These are phyloP conservation scores for Poeciliopsis paucimaculata DNA, from an alignment of 2,797 vertebrate genomes.

Conservation along the genomic window DNA sequence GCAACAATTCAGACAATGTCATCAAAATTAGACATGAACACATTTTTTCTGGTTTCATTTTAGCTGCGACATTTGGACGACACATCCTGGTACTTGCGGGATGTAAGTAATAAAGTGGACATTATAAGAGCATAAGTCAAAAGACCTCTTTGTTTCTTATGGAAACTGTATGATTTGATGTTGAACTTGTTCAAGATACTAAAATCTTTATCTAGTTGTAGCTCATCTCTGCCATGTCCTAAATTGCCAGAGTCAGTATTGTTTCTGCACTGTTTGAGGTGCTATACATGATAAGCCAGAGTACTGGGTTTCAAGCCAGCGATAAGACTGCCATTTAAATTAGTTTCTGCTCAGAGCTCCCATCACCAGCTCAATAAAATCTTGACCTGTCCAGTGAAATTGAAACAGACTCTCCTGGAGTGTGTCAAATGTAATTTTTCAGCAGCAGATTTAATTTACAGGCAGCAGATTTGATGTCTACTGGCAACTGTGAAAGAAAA, in stretches of 20 bases:
- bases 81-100: background rate
- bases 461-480: background rate
- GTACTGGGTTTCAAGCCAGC: background rate
- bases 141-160: background rate
- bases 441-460: background rate
- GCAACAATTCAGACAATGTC: background rate
- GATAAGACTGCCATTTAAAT: slow-evolving; percentile 3
- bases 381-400: background rate
- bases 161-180: background rate
- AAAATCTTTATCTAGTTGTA: background rate
- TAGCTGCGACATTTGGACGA: background rate
- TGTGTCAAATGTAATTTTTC: slow-evolving; percentile 5
- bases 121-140: background rate
- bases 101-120: background rate
- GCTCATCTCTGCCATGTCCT: background rate
- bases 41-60: background rate
- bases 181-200: background rate
- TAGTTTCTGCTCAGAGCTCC: background rate
- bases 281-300: background rate
- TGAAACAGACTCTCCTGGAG: background rate
- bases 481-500: background rate
- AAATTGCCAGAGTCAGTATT: background rate
- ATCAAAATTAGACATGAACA: background rate
- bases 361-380: background rate
- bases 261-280: background rate